A percentile compares a stretch with the other conserved stretches of the same genome.
Evolutionary conservation across 2,113 vertebrate genomes (phyloP).

Genomic region (Phycodurus eques): DNA sequence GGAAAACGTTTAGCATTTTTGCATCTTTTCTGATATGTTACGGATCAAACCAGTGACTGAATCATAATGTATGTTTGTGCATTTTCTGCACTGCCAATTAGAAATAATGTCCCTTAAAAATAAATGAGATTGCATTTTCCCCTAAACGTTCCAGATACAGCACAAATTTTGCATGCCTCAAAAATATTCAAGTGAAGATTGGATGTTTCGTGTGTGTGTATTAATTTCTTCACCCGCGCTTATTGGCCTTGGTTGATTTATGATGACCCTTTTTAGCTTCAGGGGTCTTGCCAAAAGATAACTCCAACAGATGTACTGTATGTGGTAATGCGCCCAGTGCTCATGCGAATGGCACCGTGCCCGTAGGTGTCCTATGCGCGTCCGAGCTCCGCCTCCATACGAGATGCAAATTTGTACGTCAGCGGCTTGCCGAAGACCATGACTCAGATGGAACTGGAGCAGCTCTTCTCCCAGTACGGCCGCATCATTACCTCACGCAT

Average conservation of each 20-base stretch:
- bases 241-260: background rate
- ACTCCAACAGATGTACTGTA: too few relatives aligned
- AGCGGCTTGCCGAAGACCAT: constrained; percentile 97
- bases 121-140: too few relatives aligned
- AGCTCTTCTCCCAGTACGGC: constrained; percentile 96
- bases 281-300: background rate
- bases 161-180: too few relatives aligned
- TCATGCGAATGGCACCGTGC: constrained; percentile 5
- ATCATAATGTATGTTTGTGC: too few relatives aligned
- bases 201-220: too few relatives aligned
- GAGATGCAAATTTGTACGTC: constrained; percentile 97
- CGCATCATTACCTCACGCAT: constrained; percentile 99
- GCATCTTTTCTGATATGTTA: too few relatives aligned
- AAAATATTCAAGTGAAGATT: too few relatives aligned
- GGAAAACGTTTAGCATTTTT: too few relatives aligned
- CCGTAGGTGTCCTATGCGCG: constrained; percentile 90
- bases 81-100: too few relatives aligned
- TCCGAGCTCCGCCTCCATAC: constrained; percentile 97
- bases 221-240: background rate
- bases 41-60: too few relatives aligned
- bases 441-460: constrained; percentile 96
- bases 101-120: too few relatives aligned
- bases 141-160: too few relatives aligned
- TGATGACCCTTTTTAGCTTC: background rate
- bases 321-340: background rate